Evolutionary conservation across 2,113 vertebrate species (phyloP).

Genomic region (Mustela lutreola): DNA sequence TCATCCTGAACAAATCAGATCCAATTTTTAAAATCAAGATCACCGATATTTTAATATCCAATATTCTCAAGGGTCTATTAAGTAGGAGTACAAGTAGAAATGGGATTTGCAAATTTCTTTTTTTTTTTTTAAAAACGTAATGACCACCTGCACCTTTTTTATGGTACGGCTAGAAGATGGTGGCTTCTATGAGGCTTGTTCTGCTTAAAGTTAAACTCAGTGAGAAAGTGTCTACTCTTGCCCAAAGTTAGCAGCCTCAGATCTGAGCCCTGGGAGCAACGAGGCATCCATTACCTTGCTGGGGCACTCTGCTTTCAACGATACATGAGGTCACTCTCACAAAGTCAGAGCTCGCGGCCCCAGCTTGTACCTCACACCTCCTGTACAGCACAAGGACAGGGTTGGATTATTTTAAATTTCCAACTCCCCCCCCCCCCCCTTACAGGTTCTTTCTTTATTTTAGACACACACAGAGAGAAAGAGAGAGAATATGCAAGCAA

Average conservation of each 20-base stretch:
- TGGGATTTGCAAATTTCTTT: fast-evolving
- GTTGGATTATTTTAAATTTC: fast-evolving
- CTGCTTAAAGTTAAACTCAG: not conserved
- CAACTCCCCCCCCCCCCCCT: not conserved
- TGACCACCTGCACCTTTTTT: not conserved
- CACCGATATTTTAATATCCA: not conserved
- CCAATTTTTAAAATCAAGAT: not conserved
- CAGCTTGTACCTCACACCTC: fast-evolving
- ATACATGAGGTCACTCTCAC: fast-evolving
- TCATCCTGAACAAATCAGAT: not conserved
- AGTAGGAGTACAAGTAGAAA: not conserved
- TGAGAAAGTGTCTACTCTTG: fast-evolving
- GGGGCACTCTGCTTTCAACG: fast-evolving
- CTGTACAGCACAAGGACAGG: not conserved
- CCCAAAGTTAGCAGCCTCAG: not conserved
- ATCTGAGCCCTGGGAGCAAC: too few relatives aligned
- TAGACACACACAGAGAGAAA: not conserved
- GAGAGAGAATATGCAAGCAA: not conserved
- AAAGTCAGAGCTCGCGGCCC: not conserved
- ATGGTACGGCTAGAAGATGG: too few relatives aligned
- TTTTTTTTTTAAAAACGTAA: not conserved
- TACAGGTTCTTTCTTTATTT: not conserved
- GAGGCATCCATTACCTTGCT: too few relatives aligned
- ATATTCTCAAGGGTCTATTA: not conserved
- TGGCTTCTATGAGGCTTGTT: not conserved